These are phyloP conservation scores for Pimpla rufipes DNA, from an alignment of 2,888 invertebrate genomes.

Conservation along the genomic window DNA sequence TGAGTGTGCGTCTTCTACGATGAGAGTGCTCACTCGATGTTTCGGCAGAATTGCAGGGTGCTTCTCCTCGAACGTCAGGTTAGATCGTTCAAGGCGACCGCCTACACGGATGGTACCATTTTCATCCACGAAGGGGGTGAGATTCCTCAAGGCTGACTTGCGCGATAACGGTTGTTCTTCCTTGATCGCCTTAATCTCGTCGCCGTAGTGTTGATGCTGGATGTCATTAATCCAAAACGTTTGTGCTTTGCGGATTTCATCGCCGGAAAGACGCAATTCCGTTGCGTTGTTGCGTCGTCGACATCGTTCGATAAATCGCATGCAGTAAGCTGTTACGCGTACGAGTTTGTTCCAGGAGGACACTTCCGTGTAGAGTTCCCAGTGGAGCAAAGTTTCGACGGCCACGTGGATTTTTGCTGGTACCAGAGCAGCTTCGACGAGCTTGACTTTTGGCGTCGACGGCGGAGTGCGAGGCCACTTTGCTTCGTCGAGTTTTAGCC, in stretches of 20 bases:
- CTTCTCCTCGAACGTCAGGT: conserved; percentile 42
- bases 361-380: conserved; percentile 7
- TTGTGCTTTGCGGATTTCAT: conserved; percentile 27
- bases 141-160: not conserved
- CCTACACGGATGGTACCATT: conserved; percentile 53
- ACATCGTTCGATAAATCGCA: conserved; percentile 13
- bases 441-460: not conserved
- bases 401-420: not conserved
- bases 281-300: not conserved
- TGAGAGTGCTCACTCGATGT: conserved; percentile 48
- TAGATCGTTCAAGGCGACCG: conserved; percentile 51
- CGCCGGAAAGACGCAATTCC: conserved; percentile 1
- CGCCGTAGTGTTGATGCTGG: conserved; percentile 4
- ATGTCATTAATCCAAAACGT: conserved; percentile 25
- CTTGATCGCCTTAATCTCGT: conserved; percentile 7
- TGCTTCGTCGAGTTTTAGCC: not conserved
- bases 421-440: not conserved
- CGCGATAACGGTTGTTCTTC: not conserved
- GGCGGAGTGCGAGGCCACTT: not conserved
- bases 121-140: conserved; percentile 51
- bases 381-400: not conserved
- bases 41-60: conserved; percentile 55
- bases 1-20: conserved; percentile 67
- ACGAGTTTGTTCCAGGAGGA: conserved; percentile 43
- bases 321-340: conserved; percentile 50